These are phyloP conservation scores for Oceanites oceanicus DNA, from an alignment of 2,113 vertebrate species.

Conservation along the genomic window DNA sequence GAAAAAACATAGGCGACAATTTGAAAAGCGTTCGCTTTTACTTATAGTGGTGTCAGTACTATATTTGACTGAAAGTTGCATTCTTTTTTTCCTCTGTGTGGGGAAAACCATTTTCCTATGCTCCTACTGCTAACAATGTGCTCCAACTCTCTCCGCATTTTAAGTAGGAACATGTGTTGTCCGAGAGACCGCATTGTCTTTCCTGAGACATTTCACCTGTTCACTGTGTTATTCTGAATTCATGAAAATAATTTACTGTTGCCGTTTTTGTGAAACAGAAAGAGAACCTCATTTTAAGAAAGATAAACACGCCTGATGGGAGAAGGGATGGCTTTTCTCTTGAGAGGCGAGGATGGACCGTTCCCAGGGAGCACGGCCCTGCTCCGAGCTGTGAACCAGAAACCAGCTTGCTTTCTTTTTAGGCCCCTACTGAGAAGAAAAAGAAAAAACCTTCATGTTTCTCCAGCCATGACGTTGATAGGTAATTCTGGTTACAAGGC, in stretches of 20 bases:
- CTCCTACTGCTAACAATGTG: neutral
- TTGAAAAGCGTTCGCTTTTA: neutral
- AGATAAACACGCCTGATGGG: rapidly evolving
- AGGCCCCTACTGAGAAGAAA: neutral
- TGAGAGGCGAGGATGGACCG: rapidly evolving
- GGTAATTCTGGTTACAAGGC: neutral
- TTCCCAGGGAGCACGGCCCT: neutral
- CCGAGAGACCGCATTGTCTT: neutral
- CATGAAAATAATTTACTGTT: neutral
- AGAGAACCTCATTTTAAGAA: neutral
- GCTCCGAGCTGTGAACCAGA: neutral
- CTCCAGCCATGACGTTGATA: neutral
- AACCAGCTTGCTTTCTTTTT: neutral
- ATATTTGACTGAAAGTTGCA: neutral
- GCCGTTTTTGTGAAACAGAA: neutral
- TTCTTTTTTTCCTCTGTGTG: neutral
- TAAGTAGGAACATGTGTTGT: neutral
- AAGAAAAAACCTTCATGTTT: neutral
- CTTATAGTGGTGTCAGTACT: neutral
- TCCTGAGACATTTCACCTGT: neutral
- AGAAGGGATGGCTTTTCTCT: neutral
- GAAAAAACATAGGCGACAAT: neutral
- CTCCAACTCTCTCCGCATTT: neutral
- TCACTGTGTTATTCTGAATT: neutral
- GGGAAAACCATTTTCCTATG: neutral